Evolutionary conservation across 1,140 invertebrate genomes (phyloP).

Genomic region (Drosophila bocki): DNA sequence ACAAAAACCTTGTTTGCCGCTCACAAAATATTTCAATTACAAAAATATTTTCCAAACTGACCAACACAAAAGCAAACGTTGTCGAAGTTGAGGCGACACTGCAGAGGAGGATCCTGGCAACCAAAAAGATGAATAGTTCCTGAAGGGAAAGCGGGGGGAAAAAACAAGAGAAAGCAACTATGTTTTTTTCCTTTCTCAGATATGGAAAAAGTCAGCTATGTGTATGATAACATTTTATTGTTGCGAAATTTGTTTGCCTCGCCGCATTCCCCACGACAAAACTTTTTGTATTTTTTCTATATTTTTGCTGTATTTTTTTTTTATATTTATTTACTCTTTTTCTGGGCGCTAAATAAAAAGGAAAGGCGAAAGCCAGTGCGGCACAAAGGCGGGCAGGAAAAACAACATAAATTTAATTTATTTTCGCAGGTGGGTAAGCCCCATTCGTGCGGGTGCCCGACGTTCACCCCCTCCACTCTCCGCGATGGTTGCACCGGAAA

Average conservation of each 20-base stretch:
- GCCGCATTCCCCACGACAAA: conserved; percentile 46
- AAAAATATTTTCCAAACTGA: conserved; percentile 59
- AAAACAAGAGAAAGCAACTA: conserved; percentile 24
- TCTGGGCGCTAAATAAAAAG: conserved; percentile 56
- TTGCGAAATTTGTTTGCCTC: conserved; percentile 64
- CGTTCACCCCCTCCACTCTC: not conserved
- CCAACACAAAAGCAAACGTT: conserved; percentile 33
- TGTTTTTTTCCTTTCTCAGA: conserved; percentile 20
- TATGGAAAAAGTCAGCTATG: conserved; percentile 58
- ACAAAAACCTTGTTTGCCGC: conserved; percentile 46
- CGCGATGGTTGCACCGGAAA: conserved; percentile 37
- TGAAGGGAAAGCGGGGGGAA: not conserved
- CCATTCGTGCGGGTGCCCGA: conserved; percentile 4
- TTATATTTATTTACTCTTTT: conserved; percentile 55
- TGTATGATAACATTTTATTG: conserved; percentile 78
- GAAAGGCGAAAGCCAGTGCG: conserved; percentile 4
- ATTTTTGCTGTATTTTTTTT: conserved; percentile 20
- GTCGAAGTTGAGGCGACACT: conserved; percentile 22
- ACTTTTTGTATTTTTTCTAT: conserved; percentile 38
- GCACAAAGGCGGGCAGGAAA: conserved; percentile 55
- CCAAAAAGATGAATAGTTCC: not conserved
- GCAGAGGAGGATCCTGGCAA: not conserved
- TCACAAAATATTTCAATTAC: conserved; percentile 68
- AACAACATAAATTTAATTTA: conserved; percentile 82
- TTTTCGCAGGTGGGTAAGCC: conserved; percentile 68